Base-by-base conservation (phyloP, 2,888 invertebrate species). In the Tuberolachnus salignus region DNA sequence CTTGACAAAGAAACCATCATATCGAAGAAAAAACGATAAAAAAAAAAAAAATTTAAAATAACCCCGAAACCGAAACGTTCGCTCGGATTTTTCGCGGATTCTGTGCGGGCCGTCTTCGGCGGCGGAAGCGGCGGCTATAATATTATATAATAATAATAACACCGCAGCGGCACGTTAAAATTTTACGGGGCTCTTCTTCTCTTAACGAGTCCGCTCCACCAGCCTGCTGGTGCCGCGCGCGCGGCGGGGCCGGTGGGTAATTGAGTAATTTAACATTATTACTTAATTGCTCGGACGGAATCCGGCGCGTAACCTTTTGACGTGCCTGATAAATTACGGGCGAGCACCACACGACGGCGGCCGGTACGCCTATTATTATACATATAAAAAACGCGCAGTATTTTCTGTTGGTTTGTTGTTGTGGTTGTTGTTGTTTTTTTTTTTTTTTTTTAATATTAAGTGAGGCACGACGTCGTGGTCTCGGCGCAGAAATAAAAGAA, bases 241-340 rank as follows among this genome's bases (percentile, higher is more conserved):
- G 21, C 14, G 55, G 21, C 14, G 55, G n/a, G 23, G 53, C 2
- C 19, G 13, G 23, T 57, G 14, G 19, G 53, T 66, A 78, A 78
- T 69, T 49, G 59, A 78, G 78, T 78, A 69, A 78, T 69, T 69
- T 78, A 78, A 67, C 78, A 51, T 78, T 61, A 78, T 69, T 78
- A 78, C 78, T 78, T 78, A 78, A 78, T 78, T 78, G 67, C 78
- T 59, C 78, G 67, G 59, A 78, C 78, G 57, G 69, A 78, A 67
- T 75, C 75, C 66, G 55, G 42, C 21, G 13, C 67, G 42, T 69
- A 69, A 78, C 78, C 67, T 69, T 59, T 51, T 69, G 59, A 78
- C 67, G 78, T 26, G 21, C 4, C 49, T 69, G 69, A 69, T 51
- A 78, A 78, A 78, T 78, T 69, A 55, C 74, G 34, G 34, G 34